Evolutionary conservation across 1,140 invertebrate species (phyloP).

Genomic region (Atta cephalotes): DNA sequence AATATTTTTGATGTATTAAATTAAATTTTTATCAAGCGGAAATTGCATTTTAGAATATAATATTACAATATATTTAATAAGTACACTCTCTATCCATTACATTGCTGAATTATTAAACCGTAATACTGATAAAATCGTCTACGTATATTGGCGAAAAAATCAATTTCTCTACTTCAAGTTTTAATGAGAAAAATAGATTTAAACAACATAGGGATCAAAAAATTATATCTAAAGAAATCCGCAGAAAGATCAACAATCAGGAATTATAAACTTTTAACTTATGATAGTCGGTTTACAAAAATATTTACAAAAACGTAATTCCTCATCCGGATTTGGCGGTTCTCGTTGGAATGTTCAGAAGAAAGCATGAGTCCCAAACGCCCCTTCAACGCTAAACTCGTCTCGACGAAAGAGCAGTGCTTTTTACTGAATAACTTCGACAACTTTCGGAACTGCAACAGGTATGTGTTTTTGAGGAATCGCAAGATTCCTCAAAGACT

Average conservation of each 20-base stretch:
- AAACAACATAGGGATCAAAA: background rate
- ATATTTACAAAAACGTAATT: background rate
- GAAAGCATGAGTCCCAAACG: conserved; percentile 20
- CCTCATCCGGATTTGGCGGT: background rate
- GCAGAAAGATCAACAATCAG: background rate
- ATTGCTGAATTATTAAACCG: conserved; percentile 2
- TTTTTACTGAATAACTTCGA: conserved; percentile 31
- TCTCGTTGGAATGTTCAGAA: background rate
- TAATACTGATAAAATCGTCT: background rate
- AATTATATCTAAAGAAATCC: background rate
- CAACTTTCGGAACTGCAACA: conserved; percentile 53
- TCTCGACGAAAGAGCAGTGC: background rate
- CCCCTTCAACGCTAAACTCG: conserved; percentile 9
- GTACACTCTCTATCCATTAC: background rate
- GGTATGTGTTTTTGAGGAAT: conserved; percentile 41
- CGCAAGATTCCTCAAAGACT: background rate
- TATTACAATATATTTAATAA: background rate
- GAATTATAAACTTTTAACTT: conserved; percentile 17
- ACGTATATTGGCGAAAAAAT: background rate
- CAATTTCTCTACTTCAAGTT: background rate
- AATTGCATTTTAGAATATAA: background rate
- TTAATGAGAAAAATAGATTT: background rate
- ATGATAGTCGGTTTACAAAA: background rate
- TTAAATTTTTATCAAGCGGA: background rate
- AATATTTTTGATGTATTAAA: conserved; percentile 1